Percentiles rank a stretch among this genome's conserved stretches.
phyloP scores from a whole-genome alignment of 2,797 vertebrate species.

The Aeoliscus strigatus region DNA sequence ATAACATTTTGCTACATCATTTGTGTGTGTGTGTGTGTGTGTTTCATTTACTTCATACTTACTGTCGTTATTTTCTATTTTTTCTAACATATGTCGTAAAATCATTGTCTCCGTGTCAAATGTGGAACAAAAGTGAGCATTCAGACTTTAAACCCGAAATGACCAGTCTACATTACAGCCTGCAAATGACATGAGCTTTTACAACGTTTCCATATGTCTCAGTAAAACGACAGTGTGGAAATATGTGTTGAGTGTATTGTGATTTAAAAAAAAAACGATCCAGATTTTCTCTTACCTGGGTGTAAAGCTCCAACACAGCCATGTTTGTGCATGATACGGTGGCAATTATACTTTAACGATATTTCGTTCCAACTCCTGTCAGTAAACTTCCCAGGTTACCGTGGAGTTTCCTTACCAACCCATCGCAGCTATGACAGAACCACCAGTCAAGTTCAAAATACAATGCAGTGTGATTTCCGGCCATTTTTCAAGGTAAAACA shows the following conservation, averaged over 20 bases:
- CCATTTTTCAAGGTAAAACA: constrained; percentile 34
- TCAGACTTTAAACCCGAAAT: not conserved
- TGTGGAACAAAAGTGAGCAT: not conserved
- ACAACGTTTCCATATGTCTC: constrained; percentile 62
- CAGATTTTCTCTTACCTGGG: constrained; percentile 65
- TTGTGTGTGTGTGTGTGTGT: no score
- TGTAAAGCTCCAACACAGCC: constrained; percentile 78
- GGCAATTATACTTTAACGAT: constrained; percentile 5
- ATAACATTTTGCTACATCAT: no score
- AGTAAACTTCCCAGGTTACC: constrained; percentile 25
- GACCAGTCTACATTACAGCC: not conserved
- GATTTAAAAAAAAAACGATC: no score
- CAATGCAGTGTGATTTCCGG: not conserved
- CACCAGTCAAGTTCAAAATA: not conserved
- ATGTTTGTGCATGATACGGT: constrained; percentile 54
- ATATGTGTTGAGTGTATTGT: not conserved
- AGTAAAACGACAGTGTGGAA: not conserved
- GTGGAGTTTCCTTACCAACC: constrained; percentile 15
- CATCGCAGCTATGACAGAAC: constrained; percentile 1
- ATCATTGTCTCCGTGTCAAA: not conserved
- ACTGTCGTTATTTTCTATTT: no score
- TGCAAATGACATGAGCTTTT: not conserved
- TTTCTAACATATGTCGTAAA: not conserved
- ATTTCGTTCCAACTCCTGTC: constrained; percentile 19
- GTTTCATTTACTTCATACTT: no score